Conservation (phyloP, 2,113 vertebrate genomes). For the Bubo scandiacus region DNA sequence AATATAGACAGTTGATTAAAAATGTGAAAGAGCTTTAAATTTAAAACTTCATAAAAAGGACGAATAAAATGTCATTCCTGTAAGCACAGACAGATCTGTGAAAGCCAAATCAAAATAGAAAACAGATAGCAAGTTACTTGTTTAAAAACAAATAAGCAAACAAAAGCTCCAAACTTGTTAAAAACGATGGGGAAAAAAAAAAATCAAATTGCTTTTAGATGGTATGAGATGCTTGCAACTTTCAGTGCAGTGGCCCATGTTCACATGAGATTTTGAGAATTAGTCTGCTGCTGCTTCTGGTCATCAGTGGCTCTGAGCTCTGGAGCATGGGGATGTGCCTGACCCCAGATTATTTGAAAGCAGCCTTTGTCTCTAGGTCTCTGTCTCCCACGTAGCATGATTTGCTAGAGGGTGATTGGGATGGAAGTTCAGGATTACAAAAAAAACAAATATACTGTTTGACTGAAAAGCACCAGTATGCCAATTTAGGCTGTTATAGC, state of each 20-base stretch:
- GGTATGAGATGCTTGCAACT: accelerated
- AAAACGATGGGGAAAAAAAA: neutral
- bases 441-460: accelerated
- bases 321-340: accelerated
- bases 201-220: neutral
- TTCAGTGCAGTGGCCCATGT: neutral
- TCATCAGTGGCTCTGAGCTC: neutral
- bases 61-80: neutral
- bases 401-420: neutral
- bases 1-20: slow-evolving; percentile 33
- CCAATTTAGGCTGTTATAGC: neutral
- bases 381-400: neutral
- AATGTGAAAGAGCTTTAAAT: neutral
- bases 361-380: neutral
- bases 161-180: neutral
- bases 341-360: neutral
- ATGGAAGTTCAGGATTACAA: neutral
- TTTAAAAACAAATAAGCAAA: neutral
- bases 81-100: neutral
- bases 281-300: neutral
- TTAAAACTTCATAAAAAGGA: neutral
- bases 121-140: neutral
- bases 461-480: neutral
- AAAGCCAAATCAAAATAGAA: neutral
- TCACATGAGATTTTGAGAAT: neutral